Evolutionary conservation across 2,113 vertebrate genomes (phyloP), one percentile per base, ranked within the genome.

Genomic region (Zeus faber): DNA sequence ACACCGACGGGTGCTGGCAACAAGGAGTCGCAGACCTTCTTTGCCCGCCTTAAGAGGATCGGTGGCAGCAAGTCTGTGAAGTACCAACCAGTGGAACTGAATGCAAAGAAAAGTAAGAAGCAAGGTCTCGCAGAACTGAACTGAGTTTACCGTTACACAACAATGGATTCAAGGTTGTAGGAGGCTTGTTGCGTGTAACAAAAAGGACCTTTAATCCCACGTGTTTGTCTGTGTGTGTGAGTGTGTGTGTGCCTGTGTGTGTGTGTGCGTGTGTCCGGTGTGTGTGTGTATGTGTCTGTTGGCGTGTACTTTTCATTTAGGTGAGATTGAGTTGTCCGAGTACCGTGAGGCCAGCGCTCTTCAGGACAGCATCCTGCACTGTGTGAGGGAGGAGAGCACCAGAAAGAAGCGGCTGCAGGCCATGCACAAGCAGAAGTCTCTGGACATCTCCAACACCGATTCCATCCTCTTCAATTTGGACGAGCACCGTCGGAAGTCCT

Each of bases 11-110:
- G 95, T 80, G 95, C 93, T 39, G 90, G 91, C 75, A 96, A 92
- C 86, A 99, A 97, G 85, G 97, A 99, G 81, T 96, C 96, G 49
- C 97, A 99, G 89, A 99, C 96, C 67, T 99, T 99, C 89, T 98
- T 99, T 85, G 96, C 97, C 74, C 94, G 95, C 56, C 87, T 99
- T 80, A 99, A 99, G 86, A 94, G 96, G 84, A 99, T 99, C 56
- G 97, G 97, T 45, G 96, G 96, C 81, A 95, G 92, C 91, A 98
- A 98, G 89, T 94, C 96, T 77, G 94, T 97, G 82, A 99, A 98
- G 90, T 98, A 98, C 85, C 97, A 98, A 81, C 95, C 96, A 51
- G 95, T 99, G 73, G 96, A 98, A 82, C 93, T 98, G 85, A 97
- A 93, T 85, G 93, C 94, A 76, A 96, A 97, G 87, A 95, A 90